A percentile compares a stretch with the other conserved stretches of the same genome.
Evolutionary conservation across 2,888 invertebrate genomes (phyloP).

Genomic region (Rhingia campestris): DNA sequence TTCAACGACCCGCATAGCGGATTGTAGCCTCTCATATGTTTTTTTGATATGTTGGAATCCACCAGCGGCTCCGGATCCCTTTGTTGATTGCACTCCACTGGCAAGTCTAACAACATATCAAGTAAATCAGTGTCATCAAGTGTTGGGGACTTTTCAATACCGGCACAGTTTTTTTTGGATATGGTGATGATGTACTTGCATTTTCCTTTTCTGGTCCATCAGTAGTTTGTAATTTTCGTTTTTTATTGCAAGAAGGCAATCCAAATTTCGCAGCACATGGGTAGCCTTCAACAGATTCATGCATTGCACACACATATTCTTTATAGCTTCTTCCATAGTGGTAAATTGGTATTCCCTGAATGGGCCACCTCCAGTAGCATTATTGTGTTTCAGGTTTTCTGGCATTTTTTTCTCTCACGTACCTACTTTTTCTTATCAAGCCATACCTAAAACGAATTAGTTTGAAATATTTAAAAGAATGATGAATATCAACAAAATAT

Average conservation of each 20-base stretch:
- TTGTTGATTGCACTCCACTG: neutral
- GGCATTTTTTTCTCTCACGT: constrained; percentile 20
- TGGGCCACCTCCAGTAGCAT: constrained; percentile 2
- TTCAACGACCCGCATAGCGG: too few species aligned
- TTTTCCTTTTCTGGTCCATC: too few species aligned
- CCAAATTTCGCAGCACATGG: neutral
- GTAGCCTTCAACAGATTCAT: neutral
- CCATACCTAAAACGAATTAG: constrained; percentile 30
- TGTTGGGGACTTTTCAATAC: neutral
- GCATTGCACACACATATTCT: constrained; percentile 8
- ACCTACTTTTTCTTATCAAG: constrained; percentile 16
- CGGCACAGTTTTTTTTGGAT: too few species aligned
- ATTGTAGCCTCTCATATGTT: too few species aligned
- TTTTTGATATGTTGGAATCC: too few species aligned
- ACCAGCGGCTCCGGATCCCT: too few species aligned
- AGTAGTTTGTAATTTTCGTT: too few species aligned
- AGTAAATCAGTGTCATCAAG: neutral
- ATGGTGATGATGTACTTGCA: too few species aligned
- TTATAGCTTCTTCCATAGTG: constrained; percentile 11
- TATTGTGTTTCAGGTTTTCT: neutral
- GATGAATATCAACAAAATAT: neutral
- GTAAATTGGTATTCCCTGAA: constrained; percentile 4
- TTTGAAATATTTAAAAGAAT: too few species aligned
- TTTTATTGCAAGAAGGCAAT: too few species aligned
- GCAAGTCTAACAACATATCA: neutral